Base-by-base conservation (phyloP, 2,113 vertebrate genomes). In the Equus przewalskii region DNA sequence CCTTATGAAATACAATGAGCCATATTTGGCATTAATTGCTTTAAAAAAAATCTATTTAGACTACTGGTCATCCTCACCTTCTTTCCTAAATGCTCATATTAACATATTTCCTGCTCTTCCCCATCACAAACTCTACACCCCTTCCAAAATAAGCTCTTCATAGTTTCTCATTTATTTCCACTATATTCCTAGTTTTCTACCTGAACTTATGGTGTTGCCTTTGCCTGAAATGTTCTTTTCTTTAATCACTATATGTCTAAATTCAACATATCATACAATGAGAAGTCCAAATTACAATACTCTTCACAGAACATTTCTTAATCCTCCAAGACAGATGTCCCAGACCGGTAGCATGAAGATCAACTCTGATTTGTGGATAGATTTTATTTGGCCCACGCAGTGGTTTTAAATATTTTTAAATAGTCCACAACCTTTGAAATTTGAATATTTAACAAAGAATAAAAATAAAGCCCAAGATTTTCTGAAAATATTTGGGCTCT, bases 391-490 rank as follows among this genome's bases (percentile, higher is more conserved):
- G 4, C n/a, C 21, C 41, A 70, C 7, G 14, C 7, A 36, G 11
- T 49, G 22, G 21, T 62, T 93, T 91, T 54, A 60, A 70, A 60
- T 28, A 6, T 6, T 54, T 73, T 65, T 33, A 28, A 91, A 56
- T n/a, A 82, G 54, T 76, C 30, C 1, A 49, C 22, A 41, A 16
- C 54, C 78, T 94, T 70, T n/a, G 78, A 70, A 36, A 19, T 72
- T 72, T 79, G 51, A 94, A 49, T 91, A 22, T 64, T 88, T 88
- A 83, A 79, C 56, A 58, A 72, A 81, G 36, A 87, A 60, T 80
- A 56, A 12, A 89, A 62, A 64, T 30, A 79, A 41, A 65, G n/a
- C 1, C 51, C 11, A 12, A 79, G 5, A 46, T 54, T 65, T 85
- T 65, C 13, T 84, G 15, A 73, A 89, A 67, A 28, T 46, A 44